Evolutionary conservation across 2,888 invertebrate genomes (phyloP), one percentile per base, ranked within the genome.

Genomic region (Eucera pruinosa): DNA sequence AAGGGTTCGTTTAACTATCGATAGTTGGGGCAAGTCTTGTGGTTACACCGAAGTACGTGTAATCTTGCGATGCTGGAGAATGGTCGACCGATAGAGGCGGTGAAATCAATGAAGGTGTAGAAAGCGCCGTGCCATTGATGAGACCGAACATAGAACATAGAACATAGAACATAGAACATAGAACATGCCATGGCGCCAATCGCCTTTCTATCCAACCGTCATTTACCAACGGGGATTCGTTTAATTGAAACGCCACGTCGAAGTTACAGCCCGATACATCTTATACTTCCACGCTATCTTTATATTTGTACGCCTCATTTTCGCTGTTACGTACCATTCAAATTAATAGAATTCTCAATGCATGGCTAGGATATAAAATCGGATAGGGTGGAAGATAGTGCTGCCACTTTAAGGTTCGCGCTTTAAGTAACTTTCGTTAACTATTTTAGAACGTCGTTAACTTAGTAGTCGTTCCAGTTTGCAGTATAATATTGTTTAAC

Each of bases 231-330:
- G 55, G 50, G 62, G 75, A 83, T 79, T 81, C 83, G 81, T 83
- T 84, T 82, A 81, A 72, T 79, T 76, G 71, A 71, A 76, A 69
- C n/a, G n/a, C n/a, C n/a, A n/a, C n/a, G n/a, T n/a, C 69, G 69
- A 78, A 30, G 6, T 30, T 2, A 61, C 48, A 71, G 50, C 48
- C 60, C 71, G 52, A 72, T n/a, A n/a, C n/a, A n/a, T n/a, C n/a
- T n/a, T n/a, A n/a, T n/a, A n/a, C n/a, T n/a, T n/a, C n/a, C n/a
- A n/a, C n/a, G n/a, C n/a, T n/a, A n/a, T n/a, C n/a, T n/a, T n/a
- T n/a, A n/a, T n/a, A n/a, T n/a, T n/a, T n/a, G n/a, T n/a, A n/a
- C n/a, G n/a, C n/a, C n/a, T n/a, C n/a, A n/a, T n/a, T n/a, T n/a
- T n/a, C n/a, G n/a, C n/a, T n/a, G n/a, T n/a, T n/a, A n/a, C n/a